phyloP scores from a whole-genome alignment of 2,797 vertebrate genomes.

The Dicrostonyx torquatus region DNA sequence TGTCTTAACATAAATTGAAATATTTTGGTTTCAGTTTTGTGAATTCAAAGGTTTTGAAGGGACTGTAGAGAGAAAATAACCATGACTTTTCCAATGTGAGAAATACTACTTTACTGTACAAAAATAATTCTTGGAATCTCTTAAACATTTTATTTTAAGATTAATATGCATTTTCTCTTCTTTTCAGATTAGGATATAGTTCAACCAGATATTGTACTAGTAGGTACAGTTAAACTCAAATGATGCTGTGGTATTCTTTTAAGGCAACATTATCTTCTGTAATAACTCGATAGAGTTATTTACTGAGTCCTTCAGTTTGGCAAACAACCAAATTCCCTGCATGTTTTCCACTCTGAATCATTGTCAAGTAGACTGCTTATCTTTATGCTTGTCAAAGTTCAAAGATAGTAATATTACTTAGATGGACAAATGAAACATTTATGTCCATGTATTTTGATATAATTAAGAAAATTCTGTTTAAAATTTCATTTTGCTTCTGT shows the following conservation, averaged over 20 bases:
- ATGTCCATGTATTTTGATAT: slow-evolving; percentile 29
- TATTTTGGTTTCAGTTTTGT: not conserved
- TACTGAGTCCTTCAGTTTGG: slow-evolving; percentile 52
- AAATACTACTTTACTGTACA: not conserved
- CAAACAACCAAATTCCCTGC: slow-evolving; percentile 31
- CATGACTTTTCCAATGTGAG: not conserved
- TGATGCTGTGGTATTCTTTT: not conserved
- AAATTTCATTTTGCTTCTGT: not conserved
- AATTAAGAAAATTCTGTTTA: slow-evolving; percentile 47
- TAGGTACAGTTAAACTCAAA: slow-evolving; percentile 13
- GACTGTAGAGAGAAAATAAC: not conserved
- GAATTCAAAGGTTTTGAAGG: not conserved
- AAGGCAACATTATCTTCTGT: slow-evolving; percentile 11
- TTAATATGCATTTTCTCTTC: slow-evolving; percentile 22
- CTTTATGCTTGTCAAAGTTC: slow-evolving; percentile 57
- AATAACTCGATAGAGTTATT: slow-evolving; percentile 4
- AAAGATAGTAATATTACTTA: slow-evolving; percentile 45
- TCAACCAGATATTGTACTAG: not conserved
- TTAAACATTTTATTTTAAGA: not conserved
- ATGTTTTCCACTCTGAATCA: slow-evolving; percentile 51
- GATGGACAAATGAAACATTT: slow-evolving; percentile 42
- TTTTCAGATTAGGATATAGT: not conserved
- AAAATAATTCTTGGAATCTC: not conserved
- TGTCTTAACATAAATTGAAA: not conserved
- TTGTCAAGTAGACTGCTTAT: slow-evolving; percentile 9